phyloP scores from a whole-genome alignment of 92 coral and sea anemone genomes.

The Metridium senile region DNA sequence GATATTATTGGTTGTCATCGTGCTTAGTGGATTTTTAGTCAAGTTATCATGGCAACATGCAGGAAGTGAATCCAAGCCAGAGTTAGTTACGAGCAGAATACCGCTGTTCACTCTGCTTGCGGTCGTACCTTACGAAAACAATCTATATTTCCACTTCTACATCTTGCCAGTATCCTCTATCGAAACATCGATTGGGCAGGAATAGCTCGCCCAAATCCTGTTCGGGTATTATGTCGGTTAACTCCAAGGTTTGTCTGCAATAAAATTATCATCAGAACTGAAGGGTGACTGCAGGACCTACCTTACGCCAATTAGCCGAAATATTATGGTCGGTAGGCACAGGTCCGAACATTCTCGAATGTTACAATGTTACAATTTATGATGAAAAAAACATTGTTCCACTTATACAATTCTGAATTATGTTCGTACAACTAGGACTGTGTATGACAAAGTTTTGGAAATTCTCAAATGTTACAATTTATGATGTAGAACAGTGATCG shows the following conservation, averaged over 20 bases:
- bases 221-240: constrained; percentile 70
- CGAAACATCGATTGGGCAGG: constrained; percentile 89
- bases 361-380: no score
- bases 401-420: no score
- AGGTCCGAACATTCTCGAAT: no score
- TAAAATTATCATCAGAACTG: constrained; percentile 37
- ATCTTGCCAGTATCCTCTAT: constrained; percentile 91
- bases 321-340: no score
- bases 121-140: constrained; percentile 70
- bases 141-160: constrained; percentile 90
- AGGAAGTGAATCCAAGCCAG: constrained; percentile 17
- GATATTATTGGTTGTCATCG: constrained; percentile 7
- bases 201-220: constrained; percentile 75
- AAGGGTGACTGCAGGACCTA: background rate
- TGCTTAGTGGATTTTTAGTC: constrained; percentile 10
- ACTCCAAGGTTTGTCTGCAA: constrained; percentile 86
- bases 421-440: no score
- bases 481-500: no score
- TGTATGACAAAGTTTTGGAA: no score
- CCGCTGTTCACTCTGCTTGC: background rate
- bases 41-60: constrained; percentile 10
- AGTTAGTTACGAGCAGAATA: constrained; percentile 1
- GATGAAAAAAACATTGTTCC: no score
- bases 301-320: constrained; percentile 11
- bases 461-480: no score